Evolutionary conservation across 2,797 vertebrate species (phyloP), one percentile per base, ranked within the genome.

Genomic region (Syndactyla subalaris): DNA sequence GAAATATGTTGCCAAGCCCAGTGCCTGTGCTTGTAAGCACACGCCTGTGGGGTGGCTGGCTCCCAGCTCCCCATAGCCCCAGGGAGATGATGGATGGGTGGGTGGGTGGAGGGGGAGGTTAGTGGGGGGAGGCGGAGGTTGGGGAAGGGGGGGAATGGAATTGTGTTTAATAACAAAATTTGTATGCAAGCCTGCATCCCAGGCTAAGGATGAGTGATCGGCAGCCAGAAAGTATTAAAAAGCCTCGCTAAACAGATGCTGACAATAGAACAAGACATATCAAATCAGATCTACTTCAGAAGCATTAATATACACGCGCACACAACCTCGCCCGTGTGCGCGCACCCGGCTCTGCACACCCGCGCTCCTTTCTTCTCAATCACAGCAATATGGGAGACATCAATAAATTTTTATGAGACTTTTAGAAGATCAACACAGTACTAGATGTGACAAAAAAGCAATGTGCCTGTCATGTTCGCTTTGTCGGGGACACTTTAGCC

Each of bases 121-220:
- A 83, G 91, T 30, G 23, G 91, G 52, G 34, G 72, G 80, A 83
- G 90, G 82, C 38, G 72, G 91, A 66, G 95, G 85, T 66, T 83
- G 93, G 61, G 74, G 65, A 51, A 34, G 39, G 57, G 72, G 89
- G 93, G 96, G 95, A 96, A 93, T 95, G 63, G 97, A 97, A 97
- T 97, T 98, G 97, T 98, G 97, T 98, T 98, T 98, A 98, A 98
- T 98, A 98, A 98, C 97, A 98, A 98, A 98, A 98, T 98, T 98
- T 97, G 98, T 98, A 98, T 98, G 98, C 98, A 98, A 97, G 97
- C 96, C 98, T 94, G 98, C 97, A 98, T 98, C 97, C 96, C 68
- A 95, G 93, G 98, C 98, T 98, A 98, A 98, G 98, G 98, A 98
- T 98, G 98, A 99, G 98, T 98, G 98, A 98, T 98, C 98, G 98